Percentiles rank a stretch among this genome's conserved stretches.
phyloP scores from a whole-genome alignment of 1,140 invertebrate genomes.

The Aphidius ervi region DNA sequence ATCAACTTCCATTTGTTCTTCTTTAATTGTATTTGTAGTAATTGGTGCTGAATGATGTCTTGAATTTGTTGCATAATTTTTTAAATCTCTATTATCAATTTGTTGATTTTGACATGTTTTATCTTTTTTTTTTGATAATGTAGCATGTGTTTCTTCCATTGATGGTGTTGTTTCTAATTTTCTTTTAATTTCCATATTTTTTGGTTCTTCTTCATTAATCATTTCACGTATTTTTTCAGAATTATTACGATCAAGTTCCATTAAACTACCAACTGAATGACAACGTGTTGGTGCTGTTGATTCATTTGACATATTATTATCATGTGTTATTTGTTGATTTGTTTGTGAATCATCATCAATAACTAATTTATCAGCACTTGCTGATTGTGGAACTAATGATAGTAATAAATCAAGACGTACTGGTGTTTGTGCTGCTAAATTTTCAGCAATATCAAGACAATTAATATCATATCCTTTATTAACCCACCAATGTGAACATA shows the following conservation, averaged over 20 bases:
- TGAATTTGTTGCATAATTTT: constrained; percentile 33
- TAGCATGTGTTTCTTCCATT: constrained; percentile 55
- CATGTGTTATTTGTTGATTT: constrained; percentile 47
- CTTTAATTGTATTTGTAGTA: constrained; percentile 35
- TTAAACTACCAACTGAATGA: constrained; percentile 65
- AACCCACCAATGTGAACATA: constrained; percentile 92
- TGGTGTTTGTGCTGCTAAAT: constrained; percentile 83
- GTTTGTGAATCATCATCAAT: constrained; percentile 47
- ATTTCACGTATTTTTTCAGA: constrained; percentile 65
- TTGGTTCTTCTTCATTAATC: constrained; percentile 48
- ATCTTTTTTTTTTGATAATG: constrained; percentile 60
- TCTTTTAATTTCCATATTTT: constrained; percentile 57
- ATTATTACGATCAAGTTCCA: constrained; percentile 57
- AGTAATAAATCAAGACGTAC: constrained; percentile 84
- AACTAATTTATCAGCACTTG: constrained; percentile 64
- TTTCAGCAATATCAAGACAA: constrained; percentile 82
- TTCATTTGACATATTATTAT: constrained; percentile 39
- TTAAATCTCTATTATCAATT: constrained; percentile 36
- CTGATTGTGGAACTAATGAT: constrained; percentile 70
- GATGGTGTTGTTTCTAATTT: constrained; percentile 69
- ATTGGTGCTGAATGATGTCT: constrained; percentile 45
- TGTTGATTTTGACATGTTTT: constrained; percentile 46
- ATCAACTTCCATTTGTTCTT: constrained; percentile 44
- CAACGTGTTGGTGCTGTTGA: constrained; percentile 55
- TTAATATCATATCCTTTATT: constrained; percentile 81